These are phyloP conservation scores for Cyprinodon variegatus DNA, from an alignment of 2,113 vertebrate genomes.

Conservation along the genomic window DNA sequence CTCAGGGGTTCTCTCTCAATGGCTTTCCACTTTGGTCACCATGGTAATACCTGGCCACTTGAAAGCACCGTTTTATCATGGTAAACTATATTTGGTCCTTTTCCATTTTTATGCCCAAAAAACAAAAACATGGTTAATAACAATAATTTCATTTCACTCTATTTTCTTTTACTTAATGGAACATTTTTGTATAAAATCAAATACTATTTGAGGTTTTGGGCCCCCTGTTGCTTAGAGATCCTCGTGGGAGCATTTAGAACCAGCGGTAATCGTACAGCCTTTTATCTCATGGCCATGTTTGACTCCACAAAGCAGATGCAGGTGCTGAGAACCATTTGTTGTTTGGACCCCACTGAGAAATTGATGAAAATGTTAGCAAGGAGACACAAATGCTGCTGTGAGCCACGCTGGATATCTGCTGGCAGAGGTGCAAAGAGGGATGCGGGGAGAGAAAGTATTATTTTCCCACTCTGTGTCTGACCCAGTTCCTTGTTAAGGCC, in stretches of 20 bases:
- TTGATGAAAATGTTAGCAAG: conserved; percentile 66
- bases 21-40: conserved; percentile 71
- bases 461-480: conserved; percentile 57
- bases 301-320: conserved; percentile 24
- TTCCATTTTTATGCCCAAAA: conserved; percentile 15
- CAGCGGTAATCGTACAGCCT: conserved; percentile 40
- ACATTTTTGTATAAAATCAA: conserved; percentile 46
- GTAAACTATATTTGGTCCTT: conserved; percentile 14
- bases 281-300: conserved; percentile 47
- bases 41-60: conserved; percentile 73
- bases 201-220: conserved; percentile 6
- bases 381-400: conserved; percentile 29
- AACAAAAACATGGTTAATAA: conserved; percentile 34
- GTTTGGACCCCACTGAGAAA: conserved; percentile 53
- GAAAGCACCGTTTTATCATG: conserved; percentile 54
- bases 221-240: conserved; percentile 9
- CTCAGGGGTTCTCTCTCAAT: conserved; percentile 67
- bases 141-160: background rate
- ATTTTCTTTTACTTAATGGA: conserved; percentile 18
- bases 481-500: conserved; percentile 61
- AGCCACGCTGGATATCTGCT: conserved; percentile 45
- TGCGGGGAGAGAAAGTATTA: conserved; percentile 21
- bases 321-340: conserved; percentile 40
- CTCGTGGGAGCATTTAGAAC: conserved; percentile 21
- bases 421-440: conserved; percentile 46